These are phyloP conservation scores for Varanus salvator DNA, from an alignment of 2,113 vertebrate species.

Conservation along the genomic window DNA sequence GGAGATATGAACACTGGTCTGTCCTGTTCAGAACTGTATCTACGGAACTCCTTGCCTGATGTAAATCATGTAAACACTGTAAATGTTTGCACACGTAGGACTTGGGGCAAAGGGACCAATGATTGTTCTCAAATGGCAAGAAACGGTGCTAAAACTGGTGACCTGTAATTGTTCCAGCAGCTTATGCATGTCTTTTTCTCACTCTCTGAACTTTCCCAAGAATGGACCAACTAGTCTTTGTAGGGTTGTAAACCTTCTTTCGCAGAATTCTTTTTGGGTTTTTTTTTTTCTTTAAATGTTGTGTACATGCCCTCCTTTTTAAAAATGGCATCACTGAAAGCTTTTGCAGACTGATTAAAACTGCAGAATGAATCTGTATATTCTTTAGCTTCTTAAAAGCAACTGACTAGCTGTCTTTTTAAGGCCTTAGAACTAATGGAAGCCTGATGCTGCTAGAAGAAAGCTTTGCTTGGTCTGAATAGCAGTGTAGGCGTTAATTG, in stretches of 20 bases:
- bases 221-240: neutral
- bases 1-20: neutral
- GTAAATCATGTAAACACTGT: neutral
- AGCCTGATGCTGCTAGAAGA: neutral
- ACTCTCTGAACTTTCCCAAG: neutral
- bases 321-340: neutral
- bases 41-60: neutral
- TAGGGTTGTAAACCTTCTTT: neutral
- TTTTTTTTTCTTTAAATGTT: neutral
- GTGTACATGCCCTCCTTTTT: neutral
- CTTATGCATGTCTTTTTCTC: neutral
- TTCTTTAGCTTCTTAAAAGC: neutral
- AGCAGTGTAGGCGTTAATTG: neutral
- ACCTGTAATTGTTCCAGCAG: neutral
- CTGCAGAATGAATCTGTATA: neutral
- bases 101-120: neutral
- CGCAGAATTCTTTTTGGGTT: neutral
- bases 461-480: neutral
- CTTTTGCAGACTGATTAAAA: neutral
- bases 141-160: neutral
- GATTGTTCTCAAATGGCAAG: neutral
- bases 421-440: neutral
- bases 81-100: neutral
- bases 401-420: neutral
- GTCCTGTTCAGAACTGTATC: neutral